These are phyloP conservation scores for Balanococcus diminutus DNA, from an alignment of 2,888 invertebrate species.

Conservation along the genomic window DNA sequence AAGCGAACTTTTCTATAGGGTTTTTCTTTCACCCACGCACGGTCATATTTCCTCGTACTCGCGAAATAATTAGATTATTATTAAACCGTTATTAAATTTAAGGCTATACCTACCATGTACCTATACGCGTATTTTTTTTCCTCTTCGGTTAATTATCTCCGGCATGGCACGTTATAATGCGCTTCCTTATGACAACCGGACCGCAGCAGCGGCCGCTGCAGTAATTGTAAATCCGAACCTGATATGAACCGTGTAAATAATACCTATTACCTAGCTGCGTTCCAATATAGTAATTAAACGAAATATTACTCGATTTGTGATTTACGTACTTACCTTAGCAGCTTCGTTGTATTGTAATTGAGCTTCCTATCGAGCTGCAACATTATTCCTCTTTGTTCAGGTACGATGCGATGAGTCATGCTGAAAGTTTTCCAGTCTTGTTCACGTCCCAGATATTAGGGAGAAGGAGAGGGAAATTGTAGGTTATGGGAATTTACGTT, in stretches of 20 bases:
- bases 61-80: conserved; percentile 19
- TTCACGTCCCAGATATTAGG: neutral
- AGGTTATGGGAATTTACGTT: too few species aligned
- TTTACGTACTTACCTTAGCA: neutral
- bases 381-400: neutral
- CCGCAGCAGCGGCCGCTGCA: neutral
- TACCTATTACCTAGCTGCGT: neutral
- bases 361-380: neutral
- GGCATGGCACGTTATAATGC: neutral
- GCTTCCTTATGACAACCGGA: neutral
- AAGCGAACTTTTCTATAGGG: neutral
- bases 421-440: neutral
- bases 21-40: neutral
- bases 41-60: neutral
- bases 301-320: neutral
- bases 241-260: neutral
- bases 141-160: neutral
- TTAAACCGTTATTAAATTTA: neutral
- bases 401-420: neutral
- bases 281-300: neutral
- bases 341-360: neutral
- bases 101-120: neutral
- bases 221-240: neutral
- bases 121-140: neutral
- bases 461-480: neutral